Evolutionary conservation across 37 sponge, comb jelly and placozoan genomes (phyloP).

Genomic region (Chondrilla cf. caribensis): DNA sequence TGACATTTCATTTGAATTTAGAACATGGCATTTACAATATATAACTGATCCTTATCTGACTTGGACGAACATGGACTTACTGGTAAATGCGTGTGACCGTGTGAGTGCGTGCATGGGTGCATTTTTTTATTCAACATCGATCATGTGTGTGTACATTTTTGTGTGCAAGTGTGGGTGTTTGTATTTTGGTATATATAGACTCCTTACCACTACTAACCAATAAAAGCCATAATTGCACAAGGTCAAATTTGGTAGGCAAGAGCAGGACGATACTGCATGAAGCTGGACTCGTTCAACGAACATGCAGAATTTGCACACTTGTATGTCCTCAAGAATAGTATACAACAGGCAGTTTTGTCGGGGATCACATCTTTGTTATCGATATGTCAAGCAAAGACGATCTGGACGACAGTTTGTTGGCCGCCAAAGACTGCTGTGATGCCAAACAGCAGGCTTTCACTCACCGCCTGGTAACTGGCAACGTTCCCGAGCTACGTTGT

Average conservation of each 20-base stretch:
- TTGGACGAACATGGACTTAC: neutral
- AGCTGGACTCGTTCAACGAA: no score
- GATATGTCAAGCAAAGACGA: neutral
- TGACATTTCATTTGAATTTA: no score
- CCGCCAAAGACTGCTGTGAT: neutral
- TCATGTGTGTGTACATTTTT: neutral
- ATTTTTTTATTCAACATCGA: neutral
- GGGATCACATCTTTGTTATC: neutral
- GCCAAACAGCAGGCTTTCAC: neutral
- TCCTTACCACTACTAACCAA: no score
- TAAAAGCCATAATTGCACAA: neutral
- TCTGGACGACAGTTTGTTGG: conserved; percentile 6
- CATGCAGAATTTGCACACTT: neutral
- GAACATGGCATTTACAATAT: no score
- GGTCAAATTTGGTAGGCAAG: neutral
- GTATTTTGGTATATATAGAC: no score
- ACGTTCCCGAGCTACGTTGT: neutral
- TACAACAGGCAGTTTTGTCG: neutral
- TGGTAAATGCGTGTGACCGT: neutral
- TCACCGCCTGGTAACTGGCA: neutral
- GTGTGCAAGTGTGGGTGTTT: neutral
- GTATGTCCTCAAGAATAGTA: neutral
- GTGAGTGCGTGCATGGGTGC: neutral
- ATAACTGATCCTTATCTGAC: no score
- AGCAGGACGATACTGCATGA: neutral